A percentile compares a stretch with the other conserved stretches of the same genome.
Evolutionary conservation across 2,113 vertebrate genomes (phyloP).

Genomic region (Protomyctophum bolini): DNA sequence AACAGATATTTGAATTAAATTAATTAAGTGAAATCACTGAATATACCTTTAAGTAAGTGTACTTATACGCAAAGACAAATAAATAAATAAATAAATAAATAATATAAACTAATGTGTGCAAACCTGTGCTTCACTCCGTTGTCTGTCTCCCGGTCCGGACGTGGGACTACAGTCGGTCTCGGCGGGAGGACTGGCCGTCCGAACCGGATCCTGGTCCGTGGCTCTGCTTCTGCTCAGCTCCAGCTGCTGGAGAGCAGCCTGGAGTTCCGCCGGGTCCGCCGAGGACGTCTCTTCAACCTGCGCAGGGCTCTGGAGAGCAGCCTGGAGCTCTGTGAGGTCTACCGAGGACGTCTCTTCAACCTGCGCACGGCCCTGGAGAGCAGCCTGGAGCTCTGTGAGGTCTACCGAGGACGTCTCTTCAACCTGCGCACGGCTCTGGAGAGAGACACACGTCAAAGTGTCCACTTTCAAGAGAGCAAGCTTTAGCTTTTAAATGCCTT

Average conservation of each 20-base stretch:
- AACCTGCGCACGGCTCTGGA: constrained; percentile 62
- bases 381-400: constrained; percentile 73
- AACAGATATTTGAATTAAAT: too few relatives aligned
- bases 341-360: constrained; percentile 68
- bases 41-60: too few relatives aligned
- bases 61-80: too few relatives aligned
- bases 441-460: constrained; percentile 13
- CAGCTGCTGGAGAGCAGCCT: constrained; percentile 64
- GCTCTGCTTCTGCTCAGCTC: constrained; percentile 18
- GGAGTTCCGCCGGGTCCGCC: constrained; percentile 72
- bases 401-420: constrained; percentile 69
- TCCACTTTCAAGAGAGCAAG: too few relatives aligned
- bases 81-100: too few relatives aligned
- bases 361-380: constrained; percentile 57
- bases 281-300: constrained; percentile 71
- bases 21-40: too few relatives aligned
- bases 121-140: constrained; percentile 7
- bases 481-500: too few relatives aligned
- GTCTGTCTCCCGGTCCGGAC: not conserved
- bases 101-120: too few relatives aligned
- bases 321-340: constrained; percentile 75
- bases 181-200: constrained; percentile 7
- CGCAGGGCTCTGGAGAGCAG: constrained; percentile 46
- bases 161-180: not conserved
- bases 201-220: constrained; percentile 28